Percentiles rank a stretch among this genome's conserved stretches.
Conservation (phyloP, 2,113 vertebrate species). For the Anolis carolinensis region DNA sequence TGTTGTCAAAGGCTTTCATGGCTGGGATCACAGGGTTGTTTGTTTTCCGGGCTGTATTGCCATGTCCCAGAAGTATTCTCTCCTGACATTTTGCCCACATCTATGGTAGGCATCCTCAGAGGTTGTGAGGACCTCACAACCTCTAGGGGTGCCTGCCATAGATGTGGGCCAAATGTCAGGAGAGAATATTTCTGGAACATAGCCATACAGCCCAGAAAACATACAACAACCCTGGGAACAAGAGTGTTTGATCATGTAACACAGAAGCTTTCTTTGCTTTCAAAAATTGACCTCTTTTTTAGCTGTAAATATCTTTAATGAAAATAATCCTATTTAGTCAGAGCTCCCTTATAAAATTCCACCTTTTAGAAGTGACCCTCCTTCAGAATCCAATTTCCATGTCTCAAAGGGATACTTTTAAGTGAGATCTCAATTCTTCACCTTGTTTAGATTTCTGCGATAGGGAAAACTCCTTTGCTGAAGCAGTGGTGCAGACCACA, state of each 20-base stretch:
- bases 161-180: too few species aligned
- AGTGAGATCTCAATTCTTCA: background rate
- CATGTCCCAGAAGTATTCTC: too few species aligned
- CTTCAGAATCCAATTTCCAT: background rate
- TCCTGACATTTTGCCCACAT: too few species aligned
- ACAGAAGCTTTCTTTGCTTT: slow-evolving; percentile 21
- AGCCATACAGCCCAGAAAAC: too few species aligned
- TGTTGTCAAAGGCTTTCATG: too few species aligned
- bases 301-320: slow-evolving; percentile 11
- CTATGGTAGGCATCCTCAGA: too few species aligned
- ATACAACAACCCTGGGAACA: too few species aligned
- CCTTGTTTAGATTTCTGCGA: background rate
- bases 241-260: background rate
- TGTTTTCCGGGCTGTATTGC: too few species aligned
- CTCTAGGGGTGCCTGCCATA: too few species aligned
- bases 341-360: background rate
- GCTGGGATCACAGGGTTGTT: too few species aligned
- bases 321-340: background rate
- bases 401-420: background rate
- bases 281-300: slow-evolving; percentile 3
- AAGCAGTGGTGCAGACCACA: background rate
- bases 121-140: too few species aligned
- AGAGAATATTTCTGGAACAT: too few species aligned
- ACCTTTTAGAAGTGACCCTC: background rate
- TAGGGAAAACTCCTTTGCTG: background rate